A percentile compares a stretch with the other conserved stretches of the same genome.
These are phyloP conservation scores for Hypotaenidia philippensis DNA, from an alignment of 2,797 vertebrate genomes.

Conservation along the genomic window DNA sequence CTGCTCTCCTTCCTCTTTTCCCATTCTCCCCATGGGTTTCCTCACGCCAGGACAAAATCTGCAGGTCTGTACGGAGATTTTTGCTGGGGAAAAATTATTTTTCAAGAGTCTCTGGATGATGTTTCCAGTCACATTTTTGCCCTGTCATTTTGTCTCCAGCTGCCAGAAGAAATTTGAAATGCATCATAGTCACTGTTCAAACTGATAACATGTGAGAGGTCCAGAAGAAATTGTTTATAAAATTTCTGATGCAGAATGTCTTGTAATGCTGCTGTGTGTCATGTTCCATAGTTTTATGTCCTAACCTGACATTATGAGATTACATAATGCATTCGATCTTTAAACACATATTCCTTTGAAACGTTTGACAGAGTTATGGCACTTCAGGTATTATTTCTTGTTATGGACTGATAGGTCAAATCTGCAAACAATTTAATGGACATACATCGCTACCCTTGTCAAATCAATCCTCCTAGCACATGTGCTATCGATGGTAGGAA, in stretches of 20 bases:
- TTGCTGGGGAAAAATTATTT: background rate
- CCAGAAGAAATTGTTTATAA: constrained; percentile 68
- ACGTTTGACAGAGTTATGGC: constrained; percentile 66
- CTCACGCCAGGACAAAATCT: background rate
- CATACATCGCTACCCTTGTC: constrained; percentile 63
- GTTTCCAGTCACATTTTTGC: constrained; percentile 49
- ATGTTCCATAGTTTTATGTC: constrained; percentile 59
- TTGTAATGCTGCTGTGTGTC: constrained; percentile 61
- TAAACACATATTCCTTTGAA: constrained; percentile 73
- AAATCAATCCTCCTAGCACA: constrained; percentile 52
- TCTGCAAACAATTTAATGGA: constrained; percentile 76
- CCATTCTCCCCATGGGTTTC: background rate
- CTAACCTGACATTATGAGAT: constrained; percentile 73
- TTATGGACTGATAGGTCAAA: constrained; percentile 74
- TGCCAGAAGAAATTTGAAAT: constrained; percentile 67
- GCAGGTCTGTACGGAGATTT: background rate
- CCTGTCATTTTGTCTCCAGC: constrained; percentile 57
- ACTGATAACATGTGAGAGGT: constrained; percentile 63
- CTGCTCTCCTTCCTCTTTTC: background rate
- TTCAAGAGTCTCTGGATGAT: constrained; percentile 23
- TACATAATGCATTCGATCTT: constrained; percentile 68
- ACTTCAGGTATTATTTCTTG: constrained; percentile 71
- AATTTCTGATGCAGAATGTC: constrained; percentile 63
- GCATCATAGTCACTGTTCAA: constrained; percentile 59
- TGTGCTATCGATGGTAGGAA: constrained; percentile 42